Percentiles rank a stretch among this genome's conserved stretches.
Conservation (phyloP, 2,113 vertebrate species). For the Nycticebus coucang region DNA sequence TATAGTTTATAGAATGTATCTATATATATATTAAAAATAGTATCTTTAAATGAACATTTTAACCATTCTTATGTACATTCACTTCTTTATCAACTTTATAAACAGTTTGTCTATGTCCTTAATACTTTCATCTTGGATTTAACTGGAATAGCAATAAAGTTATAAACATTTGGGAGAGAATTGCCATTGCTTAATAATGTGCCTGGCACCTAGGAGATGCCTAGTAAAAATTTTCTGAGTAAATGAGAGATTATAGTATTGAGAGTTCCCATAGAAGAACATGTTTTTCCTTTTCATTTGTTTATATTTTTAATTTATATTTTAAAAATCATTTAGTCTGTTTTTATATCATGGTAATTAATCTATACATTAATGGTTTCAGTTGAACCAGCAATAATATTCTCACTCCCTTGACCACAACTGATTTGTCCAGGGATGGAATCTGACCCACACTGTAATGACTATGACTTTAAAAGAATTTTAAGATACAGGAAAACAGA, state of each 20-base stretch:
- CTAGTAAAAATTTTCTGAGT: neutral
- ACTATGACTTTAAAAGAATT: neutral
- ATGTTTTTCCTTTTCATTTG: neutral
- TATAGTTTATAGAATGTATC: neutral
- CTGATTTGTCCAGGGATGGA: neutral
- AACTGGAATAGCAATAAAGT: neutral
- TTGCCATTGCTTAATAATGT: neutral
- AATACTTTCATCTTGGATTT: neutral
- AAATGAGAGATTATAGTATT: conserved; percentile 17
- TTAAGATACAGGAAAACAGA: conserved; percentile 17
- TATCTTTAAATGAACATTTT: neutral
- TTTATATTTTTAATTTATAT: neutral
- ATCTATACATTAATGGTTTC: neutral
- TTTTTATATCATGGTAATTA: neutral
- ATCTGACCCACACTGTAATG: neutral
- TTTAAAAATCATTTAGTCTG: neutral
- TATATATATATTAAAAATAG: neutral
- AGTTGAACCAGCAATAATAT: neutral
- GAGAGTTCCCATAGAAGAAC: neutral
- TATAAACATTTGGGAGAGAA: neutral
- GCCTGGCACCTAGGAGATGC: neutral
- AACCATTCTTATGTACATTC: neutral
- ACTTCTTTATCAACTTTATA: neutral
- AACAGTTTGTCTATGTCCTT: neutral
- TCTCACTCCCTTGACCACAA: neutral